Base-by-base conservation (phyloP, 1,140 invertebrate species). In the Drosophila guanche region DNA sequence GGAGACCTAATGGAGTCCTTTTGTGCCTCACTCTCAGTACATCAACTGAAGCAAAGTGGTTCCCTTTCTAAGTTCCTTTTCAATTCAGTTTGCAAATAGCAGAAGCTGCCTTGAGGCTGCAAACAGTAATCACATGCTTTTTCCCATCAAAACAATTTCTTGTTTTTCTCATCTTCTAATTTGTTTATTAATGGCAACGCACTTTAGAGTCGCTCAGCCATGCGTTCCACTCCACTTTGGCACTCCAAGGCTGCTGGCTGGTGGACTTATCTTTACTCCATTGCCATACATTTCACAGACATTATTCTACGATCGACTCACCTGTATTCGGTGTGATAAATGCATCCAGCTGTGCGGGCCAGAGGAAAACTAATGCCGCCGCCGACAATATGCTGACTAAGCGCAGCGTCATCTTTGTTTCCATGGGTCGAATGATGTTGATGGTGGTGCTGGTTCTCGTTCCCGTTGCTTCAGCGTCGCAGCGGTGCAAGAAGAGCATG, bases 281-380 rank as follows among this genome's bases (percentile, higher is more conserved):
- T 42, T 73, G 41, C 47, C 53, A 42, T 29, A 58, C 42, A 58
- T 56, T 74, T 74, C 48, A 46, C 41, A 73, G 50, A 37, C 50
- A 42, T 54, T 68, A 8, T 27, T 48, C 37, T 27, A 37, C 37
- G 25, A 23, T 27, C 46, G 27, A 56, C 74, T 88, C 75, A 88
- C 83, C 83, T 88, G 83, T 73, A 50, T 88, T 88, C 75, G 80
- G 85, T 53, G 83, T 88, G 78, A 88, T 88, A 57, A 88, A 88
- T 66, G 83, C 83, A 79, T 88, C 83, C 84, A 88, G 67, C 78
- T 88, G 79, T 88, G 83, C 83, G 66, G 83, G 83, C 83, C 80
- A 79, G 48, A 89, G 60, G 22, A 78, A 59, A 47, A 88, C 68
- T 57, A 88, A 67, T 67, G 81, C 68, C 66, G 72, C 77, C 71